Conservation (phyloP, 2,113 vertebrate genomes). For the Ranitomeya imitator region DNA sequence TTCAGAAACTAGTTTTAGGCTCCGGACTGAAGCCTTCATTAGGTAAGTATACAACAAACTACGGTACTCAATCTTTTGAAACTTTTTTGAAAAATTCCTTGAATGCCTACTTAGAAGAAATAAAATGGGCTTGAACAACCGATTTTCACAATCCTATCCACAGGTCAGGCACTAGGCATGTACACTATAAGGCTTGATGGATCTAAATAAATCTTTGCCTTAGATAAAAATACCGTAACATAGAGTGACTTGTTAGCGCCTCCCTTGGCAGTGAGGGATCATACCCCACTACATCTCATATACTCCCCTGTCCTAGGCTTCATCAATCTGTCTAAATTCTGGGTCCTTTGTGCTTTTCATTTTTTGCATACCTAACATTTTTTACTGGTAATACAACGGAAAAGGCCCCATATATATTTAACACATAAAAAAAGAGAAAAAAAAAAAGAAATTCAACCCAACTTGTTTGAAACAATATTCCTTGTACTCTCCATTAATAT, state of each 20-base stretch:
- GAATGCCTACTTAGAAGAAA: too few species aligned
- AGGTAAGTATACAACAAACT: too few species aligned
- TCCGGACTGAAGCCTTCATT: too few species aligned
- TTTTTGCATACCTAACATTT: neutral
- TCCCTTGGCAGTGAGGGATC: neutral
- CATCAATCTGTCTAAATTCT: neutral
- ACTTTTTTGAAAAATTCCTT: too few species aligned
- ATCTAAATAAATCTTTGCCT: too few species aligned
- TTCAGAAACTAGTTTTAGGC: too few species aligned
- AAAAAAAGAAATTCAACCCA: neutral
- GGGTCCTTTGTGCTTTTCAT: neutral
- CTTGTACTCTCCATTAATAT: slow-evolving; percentile 31
- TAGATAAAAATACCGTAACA: neutral
- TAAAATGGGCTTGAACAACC: too few species aligned
- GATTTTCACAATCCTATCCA: too few species aligned
- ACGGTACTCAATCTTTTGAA: too few species aligned
- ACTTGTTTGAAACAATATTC: slow-evolving; percentile 27
- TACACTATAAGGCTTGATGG: too few species aligned
- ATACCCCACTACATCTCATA: neutral
- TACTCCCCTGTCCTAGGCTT: neutral
- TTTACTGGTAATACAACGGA: neutral
- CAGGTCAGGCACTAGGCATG: too few species aligned
- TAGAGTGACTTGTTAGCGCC: neutral
- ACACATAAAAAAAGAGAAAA: neutral
- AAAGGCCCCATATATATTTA: neutral